phyloP scores from a whole-genome alignment of 2,113 vertebrate genomes.

The Orthonyx spaldingii region DNA sequence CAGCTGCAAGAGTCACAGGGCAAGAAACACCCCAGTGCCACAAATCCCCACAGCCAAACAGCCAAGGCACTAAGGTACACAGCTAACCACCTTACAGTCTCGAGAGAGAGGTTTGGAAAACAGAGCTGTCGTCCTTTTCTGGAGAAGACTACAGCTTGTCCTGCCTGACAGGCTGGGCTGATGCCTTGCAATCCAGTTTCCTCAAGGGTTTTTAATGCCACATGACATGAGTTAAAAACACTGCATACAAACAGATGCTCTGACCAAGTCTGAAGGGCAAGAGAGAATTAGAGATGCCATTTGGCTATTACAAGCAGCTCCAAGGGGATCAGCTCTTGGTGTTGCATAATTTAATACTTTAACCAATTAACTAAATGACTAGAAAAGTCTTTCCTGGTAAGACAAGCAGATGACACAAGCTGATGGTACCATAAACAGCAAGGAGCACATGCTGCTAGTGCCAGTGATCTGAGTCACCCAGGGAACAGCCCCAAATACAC shows the following conservation, averaged over 20 bases:
- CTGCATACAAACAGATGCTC: background rate
- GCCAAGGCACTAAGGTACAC: background rate
- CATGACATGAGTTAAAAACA: background rate
- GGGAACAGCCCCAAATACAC: background rate
- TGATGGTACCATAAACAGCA: background rate
- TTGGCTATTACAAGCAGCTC: background rate
- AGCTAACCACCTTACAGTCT: background rate
- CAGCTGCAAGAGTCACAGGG: background rate
- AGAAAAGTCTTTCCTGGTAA: constrained; percentile 44
- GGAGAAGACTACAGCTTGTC: background rate
- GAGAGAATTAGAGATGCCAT: background rate
- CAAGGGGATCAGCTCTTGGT: constrained; percentile 4
- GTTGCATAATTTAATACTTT: constrained; percentile 44
- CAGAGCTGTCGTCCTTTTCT: background rate
- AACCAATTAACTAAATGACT: constrained; percentile 37
- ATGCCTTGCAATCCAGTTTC: background rate
- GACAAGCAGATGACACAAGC: constrained; percentile 29
- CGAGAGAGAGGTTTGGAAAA: background rate
- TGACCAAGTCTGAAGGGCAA: background rate
- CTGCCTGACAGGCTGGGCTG: background rate
- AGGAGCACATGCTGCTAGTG: background rate
- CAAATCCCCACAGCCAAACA: fast-evolving
- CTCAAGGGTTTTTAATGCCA: background rate
- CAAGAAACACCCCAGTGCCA: background rate
- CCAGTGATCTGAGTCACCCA: constrained; percentile 26